Evolutionary conservation across 2,888 invertebrate genomes (phyloP), one percentile per base, ranked within the genome.

Genomic region (Eupithecia dodoneata): DNA sequence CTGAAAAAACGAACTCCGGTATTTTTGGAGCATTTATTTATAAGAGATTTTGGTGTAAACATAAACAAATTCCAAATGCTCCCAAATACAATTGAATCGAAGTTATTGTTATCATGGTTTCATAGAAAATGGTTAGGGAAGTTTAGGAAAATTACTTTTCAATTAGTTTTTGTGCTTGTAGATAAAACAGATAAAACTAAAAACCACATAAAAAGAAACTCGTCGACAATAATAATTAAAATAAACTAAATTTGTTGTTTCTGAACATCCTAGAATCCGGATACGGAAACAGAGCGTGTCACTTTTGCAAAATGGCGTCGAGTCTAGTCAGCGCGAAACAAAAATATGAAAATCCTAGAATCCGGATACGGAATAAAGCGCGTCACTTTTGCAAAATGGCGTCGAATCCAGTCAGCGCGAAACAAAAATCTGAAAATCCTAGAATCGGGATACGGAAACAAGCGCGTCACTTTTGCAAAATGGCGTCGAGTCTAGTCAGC

Each of bases 271-370:
- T 42, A 13, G 30, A 69, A 74, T 47, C 63, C 77, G 72, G 77
- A 71, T 75, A 78, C 75, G 75, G 71, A 75, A 71, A 47, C 66
- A 30, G n/a, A 30, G 63, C 67, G 59, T 15, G 71, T 71, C 67
- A 90, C 90, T 91, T 84, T 88, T 87, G 85, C 90, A 89, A 89
- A 90, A 90, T 91, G 90, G 90, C 91, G 89, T 80, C 88, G 86
- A 85, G 85, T 86, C 82, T 85, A 87, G 86, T 86, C 85, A 87
- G 88, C 85, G 88, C 85, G 87, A 88, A 86, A 87, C 89, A 85
- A n/a, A n/a, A n/a, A n/a, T n/a, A n/a, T 66, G 18, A 7, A 47
- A 15, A 69, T 65, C 70, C 70, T 45, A 13, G 42, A 66, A 75
- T 52, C 65, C 78, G 73, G 77, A 72, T 76, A 78, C 76, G 76